phyloP scores from a whole-genome alignment of 2,797 vertebrate genomes.

The Manis crassicaudata region DNA sequence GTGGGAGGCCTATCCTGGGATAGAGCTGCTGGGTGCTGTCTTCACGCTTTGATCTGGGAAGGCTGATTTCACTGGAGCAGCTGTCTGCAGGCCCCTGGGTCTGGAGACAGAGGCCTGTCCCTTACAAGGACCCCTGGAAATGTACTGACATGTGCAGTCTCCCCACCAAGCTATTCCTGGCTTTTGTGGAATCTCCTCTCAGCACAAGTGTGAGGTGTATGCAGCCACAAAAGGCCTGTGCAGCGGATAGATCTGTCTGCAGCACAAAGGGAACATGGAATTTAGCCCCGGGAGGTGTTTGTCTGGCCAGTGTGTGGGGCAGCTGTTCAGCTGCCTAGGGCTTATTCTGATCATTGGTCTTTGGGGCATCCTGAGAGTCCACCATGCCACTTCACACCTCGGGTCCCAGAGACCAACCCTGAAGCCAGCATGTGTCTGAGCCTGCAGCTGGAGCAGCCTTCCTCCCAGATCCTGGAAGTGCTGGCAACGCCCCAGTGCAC shows the following conservation, averaged over 20 bases:
- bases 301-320: background rate
- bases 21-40: background rate
- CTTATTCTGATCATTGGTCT: background rate
- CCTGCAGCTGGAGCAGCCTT: background rate
- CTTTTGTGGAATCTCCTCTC: conserved; percentile 1
- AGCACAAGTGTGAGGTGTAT: conserved; percentile 37
- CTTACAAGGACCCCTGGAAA: background rate
- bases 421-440: background rate
- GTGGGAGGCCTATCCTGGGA: background rate
- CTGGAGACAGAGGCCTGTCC: conserved; percentile 19
- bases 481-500: background rate
- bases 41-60: conserved; percentile 47
- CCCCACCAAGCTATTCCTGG: background rate
- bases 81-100: background rate
- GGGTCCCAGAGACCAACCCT: background rate
- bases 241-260: background rate
- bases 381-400: background rate
- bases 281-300: background rate
- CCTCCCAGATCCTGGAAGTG: background rate
- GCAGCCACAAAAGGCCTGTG: background rate
- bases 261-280: background rate
- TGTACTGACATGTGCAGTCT: background rate
- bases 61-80: background rate
- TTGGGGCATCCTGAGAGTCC: background rate
- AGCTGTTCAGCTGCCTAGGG: background rate